phyloP scores from a whole-genome alignment of 2,113 vertebrate genomes.

The Mellivora capensis region DNA sequence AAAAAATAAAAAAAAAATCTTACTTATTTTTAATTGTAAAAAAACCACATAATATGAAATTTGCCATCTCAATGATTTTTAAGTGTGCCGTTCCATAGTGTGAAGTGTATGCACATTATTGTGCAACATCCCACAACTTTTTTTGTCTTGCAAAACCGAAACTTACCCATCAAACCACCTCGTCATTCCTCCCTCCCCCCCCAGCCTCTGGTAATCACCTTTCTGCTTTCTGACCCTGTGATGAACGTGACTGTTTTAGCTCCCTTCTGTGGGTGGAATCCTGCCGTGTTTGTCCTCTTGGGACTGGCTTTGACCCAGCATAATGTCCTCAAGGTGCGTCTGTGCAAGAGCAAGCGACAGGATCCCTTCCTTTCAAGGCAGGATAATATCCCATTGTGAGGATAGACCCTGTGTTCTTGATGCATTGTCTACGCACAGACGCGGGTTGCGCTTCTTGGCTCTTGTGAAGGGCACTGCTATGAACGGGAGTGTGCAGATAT shows the following conservation, averaged over 20 bases:
- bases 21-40: neutral
- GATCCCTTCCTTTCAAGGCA: no score
- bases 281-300: fast-evolving
- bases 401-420: fast-evolving
- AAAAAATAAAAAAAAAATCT: no score
- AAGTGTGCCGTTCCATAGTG: neutral
- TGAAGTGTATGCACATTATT: fast-evolving
- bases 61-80: neutral
- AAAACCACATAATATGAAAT: neutral
- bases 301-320: neutral
- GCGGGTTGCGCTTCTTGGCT: fast-evolving
- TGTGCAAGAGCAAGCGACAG: fast-evolving
- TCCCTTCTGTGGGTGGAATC: fast-evolving
- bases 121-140: neutral
- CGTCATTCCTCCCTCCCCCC: no score
- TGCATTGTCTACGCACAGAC: fast-evolving
- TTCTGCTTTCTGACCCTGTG: neutral
- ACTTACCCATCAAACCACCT: neutral
- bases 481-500: fast-evolving
- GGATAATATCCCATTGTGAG: neutral
- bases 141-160: neutral
- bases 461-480: fast-evolving
- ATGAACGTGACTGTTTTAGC: fast-evolving
- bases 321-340: neutral
- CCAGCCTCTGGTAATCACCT: fast-evolving